Evolutionary conservation across 2,888 invertebrate genomes (phyloP).

Genomic region (Polyommatus iphigenia): DNA sequence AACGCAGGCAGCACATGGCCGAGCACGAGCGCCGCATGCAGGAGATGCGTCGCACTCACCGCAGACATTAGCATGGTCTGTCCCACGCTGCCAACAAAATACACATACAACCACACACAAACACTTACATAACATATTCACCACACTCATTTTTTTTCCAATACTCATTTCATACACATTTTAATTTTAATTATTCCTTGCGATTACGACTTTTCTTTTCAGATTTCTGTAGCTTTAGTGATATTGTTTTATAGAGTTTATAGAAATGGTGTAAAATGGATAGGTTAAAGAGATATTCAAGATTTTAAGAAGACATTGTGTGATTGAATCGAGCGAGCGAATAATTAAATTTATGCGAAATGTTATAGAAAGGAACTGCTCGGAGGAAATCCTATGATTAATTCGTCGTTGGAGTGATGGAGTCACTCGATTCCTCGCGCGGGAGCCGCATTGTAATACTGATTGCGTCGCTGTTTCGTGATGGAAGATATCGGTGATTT

Average conservation of each 20-base stretch:
- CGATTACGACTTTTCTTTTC: constrained; percentile 61
- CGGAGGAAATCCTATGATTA: constrained; percentile 78
- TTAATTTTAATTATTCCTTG: constrained; percentile 54
- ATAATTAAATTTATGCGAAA: constrained; percentile 74
- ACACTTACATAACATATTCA: constrained; percentile 36
- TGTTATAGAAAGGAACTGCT: constrained; percentile 78
- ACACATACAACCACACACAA: constrained; percentile 37
- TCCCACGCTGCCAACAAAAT: constrained; percentile 51
- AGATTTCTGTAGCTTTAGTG: constrained; percentile 51
- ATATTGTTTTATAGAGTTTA: constrained; percentile 45
- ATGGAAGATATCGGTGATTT: constrained; percentile 16
- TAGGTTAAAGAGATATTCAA: constrained; percentile 55
- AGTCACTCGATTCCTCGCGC: constrained; percentile 53
- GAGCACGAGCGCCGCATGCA: constrained; percentile 90
- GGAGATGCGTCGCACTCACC: constrained; percentile 83
- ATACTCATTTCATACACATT: constrained; percentile 36
- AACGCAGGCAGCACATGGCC: constrained; percentile 91
- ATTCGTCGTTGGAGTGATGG: constrained; percentile 70
- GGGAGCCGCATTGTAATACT: constrained; percentile 47
- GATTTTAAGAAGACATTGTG: constrained; percentile 45
- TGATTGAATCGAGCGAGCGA: constrained; percentile 47
- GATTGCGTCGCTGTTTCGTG: constrained; percentile 27
- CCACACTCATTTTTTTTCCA: constrained; percentile 38
- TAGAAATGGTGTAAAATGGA: constrained; percentile 50
- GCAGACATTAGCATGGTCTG: constrained; percentile 79